phyloP scores from a whole-genome alignment of 2,113 vertebrate species.

The Lucifuga dentata region DNA sequence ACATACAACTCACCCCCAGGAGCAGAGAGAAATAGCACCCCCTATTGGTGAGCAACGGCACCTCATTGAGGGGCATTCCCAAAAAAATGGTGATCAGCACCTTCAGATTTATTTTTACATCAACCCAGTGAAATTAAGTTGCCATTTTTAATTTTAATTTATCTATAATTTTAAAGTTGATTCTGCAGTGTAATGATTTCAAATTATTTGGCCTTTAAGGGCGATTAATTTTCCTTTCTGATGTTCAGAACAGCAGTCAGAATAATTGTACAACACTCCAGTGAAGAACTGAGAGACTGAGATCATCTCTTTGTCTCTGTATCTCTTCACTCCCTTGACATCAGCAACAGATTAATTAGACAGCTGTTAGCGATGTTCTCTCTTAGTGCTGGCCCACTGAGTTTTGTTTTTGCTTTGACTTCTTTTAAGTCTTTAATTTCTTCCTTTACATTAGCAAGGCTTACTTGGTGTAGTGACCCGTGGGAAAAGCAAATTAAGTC shows the following conservation, averaged over 20 bases:
- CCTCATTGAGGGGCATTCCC: not conserved
- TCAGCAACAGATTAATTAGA: constrained; percentile 74
- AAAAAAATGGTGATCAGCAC: constrained; percentile 1
- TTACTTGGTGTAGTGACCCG: constrained; percentile 66
- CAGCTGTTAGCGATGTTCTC: constrained; percentile 66
- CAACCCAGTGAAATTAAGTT: not conserved
- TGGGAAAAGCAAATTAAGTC: constrained; percentile 65
- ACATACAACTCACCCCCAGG: not conserved
- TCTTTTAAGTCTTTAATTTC: constrained; percentile 64
- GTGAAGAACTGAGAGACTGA: constrained; percentile 47
- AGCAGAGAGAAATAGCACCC: constrained; percentile 62
- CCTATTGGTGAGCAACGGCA: constrained; percentile 68
- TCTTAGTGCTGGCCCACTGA: constrained; percentile 72
- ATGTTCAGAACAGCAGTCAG: constrained; percentile 39
- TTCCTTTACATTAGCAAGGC: constrained; percentile 73
- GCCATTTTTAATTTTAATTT: not conserved
- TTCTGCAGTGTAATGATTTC: not conserved
- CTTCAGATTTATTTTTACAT: not conserved
- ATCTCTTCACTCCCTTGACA: constrained; percentile 55
- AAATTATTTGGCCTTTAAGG: constrained; percentile 10
- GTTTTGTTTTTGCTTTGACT: constrained; percentile 68
- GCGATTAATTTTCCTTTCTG: constrained; percentile 36
- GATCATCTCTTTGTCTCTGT: constrained; percentile 33
- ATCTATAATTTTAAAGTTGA: not conserved
- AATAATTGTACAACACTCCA: constrained; percentile 42